Base-by-base conservation (phyloP, 2,797 vertebrate species). In the Chelidonichthys spinosus region DNA sequence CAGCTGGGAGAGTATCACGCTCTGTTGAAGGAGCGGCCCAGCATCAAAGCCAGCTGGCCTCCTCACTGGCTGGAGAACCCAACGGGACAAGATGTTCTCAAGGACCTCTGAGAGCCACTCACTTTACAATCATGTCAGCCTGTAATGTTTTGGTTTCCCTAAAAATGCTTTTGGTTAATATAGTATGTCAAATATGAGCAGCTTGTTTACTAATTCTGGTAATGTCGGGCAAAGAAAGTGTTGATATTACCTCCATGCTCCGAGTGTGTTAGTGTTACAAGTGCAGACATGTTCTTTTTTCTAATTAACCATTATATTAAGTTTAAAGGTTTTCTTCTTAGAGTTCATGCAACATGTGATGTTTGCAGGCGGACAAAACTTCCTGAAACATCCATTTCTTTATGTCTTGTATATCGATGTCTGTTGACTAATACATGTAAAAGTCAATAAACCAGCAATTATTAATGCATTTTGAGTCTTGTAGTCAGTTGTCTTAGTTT, bases 1-100 rank as follows among this genome's bases (percentile, higher is more conserved):
- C 83, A 79, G 18, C 86, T 95, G 67, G 87, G 63, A 11, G 85
- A 82, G 49, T 95, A 95, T 58, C 74, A 94, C 47, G 56, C 53
- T 44, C 69, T 83, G 84, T 0, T 95, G 87, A 94, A 93, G 81
- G 90, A 95, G 0, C 87, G 92, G 2, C 92, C 94, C 69, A 95
- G 94, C 69, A 32, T 95, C 60, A 92, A 91, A 69, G 89, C 93
- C 81, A 89, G 85, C 68, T 95, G 94, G 94, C 93, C 94, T 37
- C 91, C 90, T 43, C 84, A 92, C 46, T 95, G 95, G 95, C 77
- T 92, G 73, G 92, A 95, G 73, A 90, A 89, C 43, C 85, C 85
- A 6, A 63, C 84, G 10, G 89, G 70, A 33, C 63, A 81, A 52
- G 89, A 93, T 47, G 49, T 73, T 0, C 91, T 95, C 17, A 93